Percentiles rank a stretch among this genome's conserved stretches.
phyloP scores from a whole-genome alignment of 1,140 invertebrate species.

The Zophobas morio region DNA sequence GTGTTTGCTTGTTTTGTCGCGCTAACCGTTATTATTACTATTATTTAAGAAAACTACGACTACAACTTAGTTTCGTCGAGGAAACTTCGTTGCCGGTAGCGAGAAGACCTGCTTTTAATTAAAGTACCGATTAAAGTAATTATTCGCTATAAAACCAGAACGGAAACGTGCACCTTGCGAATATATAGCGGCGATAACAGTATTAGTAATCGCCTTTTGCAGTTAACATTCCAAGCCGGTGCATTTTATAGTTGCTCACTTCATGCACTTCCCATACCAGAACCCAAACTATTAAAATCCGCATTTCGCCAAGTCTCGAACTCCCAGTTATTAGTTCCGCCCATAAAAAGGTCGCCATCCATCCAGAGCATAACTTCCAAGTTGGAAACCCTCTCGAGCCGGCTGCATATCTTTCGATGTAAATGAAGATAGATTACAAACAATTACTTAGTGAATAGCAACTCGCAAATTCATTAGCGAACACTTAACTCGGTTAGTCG shows the following conservation, averaged over 20 bases:
- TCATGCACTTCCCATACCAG: background rate
- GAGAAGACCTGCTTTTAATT: conserved; percentile 8
- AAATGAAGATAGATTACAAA: conserved; percentile 35
- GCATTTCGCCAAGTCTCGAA: background rate
- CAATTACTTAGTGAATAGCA: conserved; percentile 24
- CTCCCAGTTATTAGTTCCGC: too few species aligned
- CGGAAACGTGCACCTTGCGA: conserved; percentile 21
- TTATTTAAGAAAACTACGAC: too few species aligned
- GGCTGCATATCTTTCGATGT: conserved; percentile 24
- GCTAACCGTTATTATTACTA: too few species aligned
- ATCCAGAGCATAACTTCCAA: background rate
- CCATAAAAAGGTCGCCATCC: background rate
- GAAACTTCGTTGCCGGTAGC: too few species aligned
- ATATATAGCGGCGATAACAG: conserved; percentile 23
- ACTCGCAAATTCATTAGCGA: conserved; percentile 36
- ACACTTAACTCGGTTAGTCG: conserved; percentile 29
- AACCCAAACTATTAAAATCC: background rate
- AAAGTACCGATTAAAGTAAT: conserved; percentile 3
- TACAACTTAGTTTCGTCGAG: too few species aligned
- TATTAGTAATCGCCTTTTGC: conserved; percentile 17
- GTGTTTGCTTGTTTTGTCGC: too few species aligned
- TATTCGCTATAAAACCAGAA: conserved; percentile 1
- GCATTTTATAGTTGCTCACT: conserved; percentile 4
- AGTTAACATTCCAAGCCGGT: conserved; percentile 23
- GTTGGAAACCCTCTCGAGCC: background rate